phyloP scores from a whole-genome alignment of 2,888 invertebrate species.

The Lasioglossum marginatum region DNA sequence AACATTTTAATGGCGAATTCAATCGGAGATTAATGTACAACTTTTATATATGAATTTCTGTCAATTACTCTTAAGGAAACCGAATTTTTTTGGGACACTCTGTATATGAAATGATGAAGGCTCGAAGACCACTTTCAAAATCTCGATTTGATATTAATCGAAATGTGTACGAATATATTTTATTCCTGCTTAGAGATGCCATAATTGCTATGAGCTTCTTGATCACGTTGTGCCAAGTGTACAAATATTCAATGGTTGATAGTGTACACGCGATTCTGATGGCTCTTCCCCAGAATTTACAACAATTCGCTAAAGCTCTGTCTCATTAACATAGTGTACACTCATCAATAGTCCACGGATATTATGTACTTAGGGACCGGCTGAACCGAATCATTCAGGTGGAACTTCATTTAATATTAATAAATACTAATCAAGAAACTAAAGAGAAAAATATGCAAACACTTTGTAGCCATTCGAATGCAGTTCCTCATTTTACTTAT shows the following conservation, averaged over 20 bases:
- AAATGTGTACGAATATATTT: neutral
- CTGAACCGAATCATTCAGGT: neutral
- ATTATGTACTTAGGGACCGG: neutral
- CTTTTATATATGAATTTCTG: neutral
- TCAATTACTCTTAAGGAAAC: too few relatives aligned
- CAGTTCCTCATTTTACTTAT: neutral
- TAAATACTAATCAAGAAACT: neutral
- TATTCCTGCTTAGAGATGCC: neutral
- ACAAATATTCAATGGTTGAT: neutral
- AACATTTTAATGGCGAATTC: neutral
- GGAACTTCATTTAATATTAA: neutral
- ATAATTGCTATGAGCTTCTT: neutral
- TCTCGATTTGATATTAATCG: neutral
- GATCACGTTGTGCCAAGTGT: neutral
- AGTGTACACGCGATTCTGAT: neutral
- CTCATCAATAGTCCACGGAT: neutral
- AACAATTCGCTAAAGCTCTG: slow-evolving; percentile 5
- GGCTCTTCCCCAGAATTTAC: neutral
- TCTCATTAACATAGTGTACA: neutral
- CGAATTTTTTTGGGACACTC: too few relatives aligned
- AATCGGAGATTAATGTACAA: neutral
- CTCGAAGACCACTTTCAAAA: neutral
- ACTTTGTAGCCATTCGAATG: neutral
- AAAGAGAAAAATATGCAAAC: neutral
- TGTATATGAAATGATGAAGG: neutral